Conservation (phyloP, 2,797 vertebrate genomes). For the Pachyuromys duprasi region DNA sequence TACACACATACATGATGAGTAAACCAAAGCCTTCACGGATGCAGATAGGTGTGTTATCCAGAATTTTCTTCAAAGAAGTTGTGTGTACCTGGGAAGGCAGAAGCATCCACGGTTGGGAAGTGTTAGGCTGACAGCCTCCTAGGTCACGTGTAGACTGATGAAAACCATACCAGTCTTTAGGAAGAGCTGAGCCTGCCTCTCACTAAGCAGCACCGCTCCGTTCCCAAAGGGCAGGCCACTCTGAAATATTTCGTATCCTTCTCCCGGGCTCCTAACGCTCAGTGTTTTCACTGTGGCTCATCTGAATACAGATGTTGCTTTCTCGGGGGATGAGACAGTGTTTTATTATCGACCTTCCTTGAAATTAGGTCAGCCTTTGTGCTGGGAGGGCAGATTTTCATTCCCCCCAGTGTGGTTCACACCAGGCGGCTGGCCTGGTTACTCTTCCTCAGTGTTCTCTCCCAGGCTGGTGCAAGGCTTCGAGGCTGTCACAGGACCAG, state of each 20-base stretch:
- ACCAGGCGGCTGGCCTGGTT: neutral
- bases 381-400: conserved; percentile 18
- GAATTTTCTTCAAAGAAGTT: conserved; percentile 26
- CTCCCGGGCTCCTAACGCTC: neutral
- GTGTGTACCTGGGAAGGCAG: neutral
- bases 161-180: conserved; percentile 19
- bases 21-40: neutral
- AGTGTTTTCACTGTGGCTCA: neutral
- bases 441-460: accelerated
- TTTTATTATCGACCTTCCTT: conserved; percentile 37
- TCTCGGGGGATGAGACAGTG: neutral
- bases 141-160: neutral
- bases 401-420: neutral
- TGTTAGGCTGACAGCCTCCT: neutral
- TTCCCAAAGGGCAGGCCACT: conserved; percentile 22
- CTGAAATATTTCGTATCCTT: conserved; percentile 63
- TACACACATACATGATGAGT: neutral
- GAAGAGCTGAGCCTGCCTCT: conserved; percentile 2
- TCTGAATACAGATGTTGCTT: conserved; percentile 15
- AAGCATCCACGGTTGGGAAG: neutral
- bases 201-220: neutral
- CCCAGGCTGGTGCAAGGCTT: neutral
- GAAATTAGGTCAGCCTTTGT: conserved; percentile 68
- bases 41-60: neutral
- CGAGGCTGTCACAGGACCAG: neutral